Percentiles rank a stretch among this genome's conserved stretches.
Conservation (phyloP, 2,113 vertebrate genomes). For the Tachuris rubrigastra region DNA sequence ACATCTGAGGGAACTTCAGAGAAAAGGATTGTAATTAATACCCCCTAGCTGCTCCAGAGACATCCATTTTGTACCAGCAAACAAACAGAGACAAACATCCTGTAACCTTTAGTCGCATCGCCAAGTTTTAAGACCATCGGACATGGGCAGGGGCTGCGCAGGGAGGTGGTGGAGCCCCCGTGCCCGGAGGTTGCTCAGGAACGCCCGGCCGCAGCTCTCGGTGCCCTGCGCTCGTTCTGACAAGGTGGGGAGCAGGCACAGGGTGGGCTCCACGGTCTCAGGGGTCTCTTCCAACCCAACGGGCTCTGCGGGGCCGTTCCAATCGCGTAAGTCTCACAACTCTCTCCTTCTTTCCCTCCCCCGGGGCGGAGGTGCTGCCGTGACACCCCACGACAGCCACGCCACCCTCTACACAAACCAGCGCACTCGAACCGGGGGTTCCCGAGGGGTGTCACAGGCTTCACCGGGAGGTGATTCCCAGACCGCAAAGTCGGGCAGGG, state of each 20-base stretch:
- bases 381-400: not conserved
- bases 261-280: fast-evolving
- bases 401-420: not conserved
- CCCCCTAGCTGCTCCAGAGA: not conserved
- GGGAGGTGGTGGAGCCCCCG: fast-evolving
- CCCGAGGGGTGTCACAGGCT: not conserved
- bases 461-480: not conserved
- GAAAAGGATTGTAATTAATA: not conserved
- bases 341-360: not conserved
- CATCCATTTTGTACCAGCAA: not conserved
- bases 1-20: not conserved
- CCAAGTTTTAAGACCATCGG: not conserved
- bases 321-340: not conserved
- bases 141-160: fast-evolving
- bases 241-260: not conserved
- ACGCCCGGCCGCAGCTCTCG: not conserved
- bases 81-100: not conserved
- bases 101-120: not conserved
- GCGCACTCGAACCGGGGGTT: not conserved
- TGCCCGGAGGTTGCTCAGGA: fast-evolving
- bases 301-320: not conserved
- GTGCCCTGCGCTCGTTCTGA: not conserved
- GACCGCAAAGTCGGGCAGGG: too few relatives aligned
- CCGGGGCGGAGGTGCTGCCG: not conserved
- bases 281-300: not conserved